A percentile compares a stretch with the other conserved stretches of the same genome.
Evolutionary conservation across 2,113 vertebrate species (phyloP).

Genomic region (Propithecus coquereli): DNA sequence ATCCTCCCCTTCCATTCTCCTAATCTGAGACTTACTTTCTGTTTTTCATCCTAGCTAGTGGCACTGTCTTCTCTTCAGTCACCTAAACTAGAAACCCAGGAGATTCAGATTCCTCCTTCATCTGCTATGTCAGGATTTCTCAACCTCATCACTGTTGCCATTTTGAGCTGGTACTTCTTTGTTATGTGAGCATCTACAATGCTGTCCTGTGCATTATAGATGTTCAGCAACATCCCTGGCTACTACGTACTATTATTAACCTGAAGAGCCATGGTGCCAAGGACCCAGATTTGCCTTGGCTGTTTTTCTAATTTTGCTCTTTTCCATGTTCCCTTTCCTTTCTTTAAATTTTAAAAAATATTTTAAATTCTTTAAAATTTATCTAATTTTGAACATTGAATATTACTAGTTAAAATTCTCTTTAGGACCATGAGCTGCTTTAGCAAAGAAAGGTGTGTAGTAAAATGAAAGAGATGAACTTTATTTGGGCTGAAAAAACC

Average conservation of each 20-base stretch:
- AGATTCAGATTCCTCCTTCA: background rate
- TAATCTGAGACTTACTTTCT: background rate
- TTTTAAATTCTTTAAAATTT: background rate
- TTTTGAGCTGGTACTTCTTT: background rate
- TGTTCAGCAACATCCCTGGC: background rate
- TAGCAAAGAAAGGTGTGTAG: slow-evolving; percentile 5
- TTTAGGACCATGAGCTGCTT: slow-evolving; percentile 8
- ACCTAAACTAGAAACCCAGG: background rate
- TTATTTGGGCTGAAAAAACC: background rate
- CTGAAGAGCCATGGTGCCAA: background rate
- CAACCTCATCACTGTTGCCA: background rate
- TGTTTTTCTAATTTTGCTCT: background rate
- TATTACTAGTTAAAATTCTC: background rate
- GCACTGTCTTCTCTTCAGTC: background rate
- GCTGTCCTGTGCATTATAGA: background rate
- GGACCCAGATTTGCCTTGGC: background rate
- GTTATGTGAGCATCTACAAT: background rate
- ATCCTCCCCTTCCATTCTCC: background rate
- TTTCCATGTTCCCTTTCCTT: background rate
- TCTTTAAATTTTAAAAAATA: background rate
- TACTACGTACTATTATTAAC: background rate
- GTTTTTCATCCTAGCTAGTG: background rate
- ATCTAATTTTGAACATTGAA: slow-evolving; percentile 8
- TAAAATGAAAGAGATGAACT: background rate
- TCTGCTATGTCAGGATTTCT: background rate